Conservation (phyloP, 2,113 vertebrate genomes). For the Hirundichthys speculiger region DNA sequence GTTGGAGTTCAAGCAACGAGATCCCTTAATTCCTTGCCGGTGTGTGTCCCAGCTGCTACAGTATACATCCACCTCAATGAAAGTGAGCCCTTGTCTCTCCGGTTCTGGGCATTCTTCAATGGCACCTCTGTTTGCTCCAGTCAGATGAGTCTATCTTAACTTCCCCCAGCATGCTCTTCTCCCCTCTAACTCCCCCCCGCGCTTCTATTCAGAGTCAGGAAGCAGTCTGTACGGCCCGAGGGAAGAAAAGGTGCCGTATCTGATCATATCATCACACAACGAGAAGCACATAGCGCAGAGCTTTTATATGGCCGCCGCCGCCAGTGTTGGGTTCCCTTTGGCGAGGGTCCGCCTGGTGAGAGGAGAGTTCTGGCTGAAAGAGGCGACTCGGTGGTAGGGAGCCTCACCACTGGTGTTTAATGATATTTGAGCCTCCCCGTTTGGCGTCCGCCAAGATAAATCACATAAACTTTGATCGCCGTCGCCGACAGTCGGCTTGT, state of each 20-base stretch:
- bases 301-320: constrained; percentile 54
- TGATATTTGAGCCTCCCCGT: constrained; percentile 51
- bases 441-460: constrained; percentile 64
- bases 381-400: constrained; percentile 48
- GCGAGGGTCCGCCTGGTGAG: constrained; percentile 46
- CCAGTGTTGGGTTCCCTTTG: constrained; percentile 61
- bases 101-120: constrained; percentile 70
- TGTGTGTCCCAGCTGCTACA: constrained; percentile 55
- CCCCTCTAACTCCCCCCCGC: constrained; percentile 23
- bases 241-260: constrained; percentile 76
- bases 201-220: constrained; percentile 78
- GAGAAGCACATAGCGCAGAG: constrained; percentile 50
- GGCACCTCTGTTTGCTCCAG: constrained; percentile 75
- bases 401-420: constrained; percentile 34
- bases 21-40: constrained; percentile 39
- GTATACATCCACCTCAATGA: constrained; percentile 56
- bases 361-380: constrained; percentile 40
- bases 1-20: constrained; percentile 8
- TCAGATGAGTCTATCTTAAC: constrained; percentile 74
- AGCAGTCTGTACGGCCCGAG: constrained; percentile 57
- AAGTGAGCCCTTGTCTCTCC: constrained; percentile 71
- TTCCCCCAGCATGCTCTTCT: constrained; percentile 19
- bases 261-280: constrained; percentile 73
- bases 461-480: constrained; percentile 61
- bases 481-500: constrained; percentile 21